Conservation (phyloP, 2,888 invertebrate genomes). For the Philaethria dido region DNA sequence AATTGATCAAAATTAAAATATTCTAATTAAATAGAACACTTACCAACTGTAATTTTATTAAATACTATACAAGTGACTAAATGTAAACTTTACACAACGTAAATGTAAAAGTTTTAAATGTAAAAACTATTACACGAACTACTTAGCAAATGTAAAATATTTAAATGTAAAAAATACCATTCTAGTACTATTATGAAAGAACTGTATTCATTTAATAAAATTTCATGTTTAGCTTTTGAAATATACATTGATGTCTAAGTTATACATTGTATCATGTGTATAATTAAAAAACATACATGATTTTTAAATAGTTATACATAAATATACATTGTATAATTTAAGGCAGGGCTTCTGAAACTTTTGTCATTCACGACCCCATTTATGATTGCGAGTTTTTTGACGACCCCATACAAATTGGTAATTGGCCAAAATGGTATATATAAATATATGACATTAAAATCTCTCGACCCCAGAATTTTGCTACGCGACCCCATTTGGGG, state of each 20-base stretch:
- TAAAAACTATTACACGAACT: neutral
- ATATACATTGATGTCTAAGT: neutral
- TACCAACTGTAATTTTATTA: constrained; percentile 6
- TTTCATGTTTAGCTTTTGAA: neutral
- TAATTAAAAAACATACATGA: too few relatives aligned
- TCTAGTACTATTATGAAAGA: constrained; percentile 1
- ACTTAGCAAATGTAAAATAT: neutral
- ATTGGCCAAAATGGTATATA: too few relatives aligned
- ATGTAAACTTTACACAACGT: neutral
- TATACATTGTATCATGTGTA: neutral
- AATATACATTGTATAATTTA: too few relatives aligned
- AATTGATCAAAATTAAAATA: neutral
- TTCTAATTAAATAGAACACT: neutral
- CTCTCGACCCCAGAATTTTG: too few relatives aligned
- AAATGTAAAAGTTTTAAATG: constrained; percentile 9
- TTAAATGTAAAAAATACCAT: neutral
- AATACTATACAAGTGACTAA: constrained; percentile 18
- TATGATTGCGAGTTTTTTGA: too few relatives aligned
- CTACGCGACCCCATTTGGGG: too few relatives aligned
- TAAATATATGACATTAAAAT: too few relatives aligned
- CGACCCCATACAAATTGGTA: too few relatives aligned
- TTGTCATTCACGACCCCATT: too few relatives aligned
- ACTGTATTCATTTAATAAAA: neutral
- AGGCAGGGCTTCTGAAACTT: too few relatives aligned
- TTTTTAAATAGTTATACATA: too few relatives aligned